Percentiles rank a stretch among this genome's conserved stretches.
phyloP scores from a whole-genome alignment of 2,797 vertebrate genomes.

The Nasua narica region DNA sequence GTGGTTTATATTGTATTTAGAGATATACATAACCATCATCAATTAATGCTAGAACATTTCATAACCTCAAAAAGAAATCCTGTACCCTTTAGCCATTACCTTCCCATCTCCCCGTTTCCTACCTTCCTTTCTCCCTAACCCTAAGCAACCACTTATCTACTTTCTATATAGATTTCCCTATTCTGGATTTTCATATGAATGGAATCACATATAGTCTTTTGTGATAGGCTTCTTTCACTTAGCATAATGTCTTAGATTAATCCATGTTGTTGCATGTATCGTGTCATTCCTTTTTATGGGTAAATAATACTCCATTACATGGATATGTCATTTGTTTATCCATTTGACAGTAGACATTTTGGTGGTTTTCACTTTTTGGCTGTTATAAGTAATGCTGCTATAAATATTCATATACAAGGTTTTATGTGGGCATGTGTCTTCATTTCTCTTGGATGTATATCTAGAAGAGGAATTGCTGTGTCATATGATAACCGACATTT shows the following conservation, averaged over 20 bases:
- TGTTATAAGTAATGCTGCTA: background rate
- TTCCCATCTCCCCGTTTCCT: background rate
- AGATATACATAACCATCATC: background rate
- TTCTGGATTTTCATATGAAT: background rate
- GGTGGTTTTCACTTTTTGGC: background rate
- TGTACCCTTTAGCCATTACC: background rate
- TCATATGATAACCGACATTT: background rate
- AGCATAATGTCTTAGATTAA: background rate
- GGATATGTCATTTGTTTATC: background rate
- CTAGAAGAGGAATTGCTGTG: background rate
- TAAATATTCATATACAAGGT: background rate
- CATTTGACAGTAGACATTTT: background rate
- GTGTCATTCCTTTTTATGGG: background rate
- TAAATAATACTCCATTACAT: background rate
- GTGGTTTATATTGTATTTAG: background rate
- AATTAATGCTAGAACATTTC: background rate
- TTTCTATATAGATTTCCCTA: background rate
- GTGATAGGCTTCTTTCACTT: background rate
- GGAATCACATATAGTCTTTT: background rate
- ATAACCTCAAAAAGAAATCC: background rate
- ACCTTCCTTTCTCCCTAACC: background rate
- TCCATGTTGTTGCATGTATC: background rate
- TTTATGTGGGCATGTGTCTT: background rate
- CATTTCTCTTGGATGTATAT: background rate
- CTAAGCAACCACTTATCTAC: background rate